Base-by-base conservation (phyloP, 1,140 invertebrate species). In the Ceratoteleas bidentatus region DNA sequence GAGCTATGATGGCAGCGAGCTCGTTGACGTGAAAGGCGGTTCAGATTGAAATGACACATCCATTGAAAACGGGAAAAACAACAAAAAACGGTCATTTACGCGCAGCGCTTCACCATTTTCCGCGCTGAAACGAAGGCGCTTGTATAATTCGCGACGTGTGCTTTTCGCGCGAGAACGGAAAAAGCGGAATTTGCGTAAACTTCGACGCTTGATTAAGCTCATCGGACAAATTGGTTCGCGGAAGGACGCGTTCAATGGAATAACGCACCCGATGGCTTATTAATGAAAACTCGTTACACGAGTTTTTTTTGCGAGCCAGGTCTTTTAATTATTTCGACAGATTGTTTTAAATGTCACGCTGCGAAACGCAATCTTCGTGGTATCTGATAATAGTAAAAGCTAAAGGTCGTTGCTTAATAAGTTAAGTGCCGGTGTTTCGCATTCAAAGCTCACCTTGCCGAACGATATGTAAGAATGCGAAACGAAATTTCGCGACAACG, bases 351-450 rank as follows among this genome's bases (percentile, higher is more conserved):
- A 75, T 81, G 70, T 81, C 70, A 74, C 58, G 70, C 52, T 47
- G 78, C 60, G 62, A 69, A 81, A 74, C 52, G 50, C 74, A 74
- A 69, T 69, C 57, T 81, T 69, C 62, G 77, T 52, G 53, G 64
- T 80, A 72, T 80, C 69, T 70, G 78, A 75, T 81, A 75, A 75
- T 75, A 58, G 53, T 81, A 74, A 74, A 81, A 75, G 77, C 65
- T 69, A 74, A 81, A 81, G 77, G 77, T 79, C 76, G 68, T 54
- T 45, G 49, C 24, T 81, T 81, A 81, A 81, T 81, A 81, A 81
- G 70, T 80, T 80, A 80, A 80, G 77, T 80, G 69, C 77, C 69
- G 36, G 49, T 15, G 50, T 60, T 53, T 76, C 34, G 52, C 40
- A 13, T 60, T 65, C 62, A 66, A 47, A 16, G 24, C 56, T 75